Percentiles rank a stretch among this genome's conserved stretches.
Evolutionary conservation across 2,113 vertebrate genomes (phyloP).

Genomic region (Sula dactylatra): DNA sequence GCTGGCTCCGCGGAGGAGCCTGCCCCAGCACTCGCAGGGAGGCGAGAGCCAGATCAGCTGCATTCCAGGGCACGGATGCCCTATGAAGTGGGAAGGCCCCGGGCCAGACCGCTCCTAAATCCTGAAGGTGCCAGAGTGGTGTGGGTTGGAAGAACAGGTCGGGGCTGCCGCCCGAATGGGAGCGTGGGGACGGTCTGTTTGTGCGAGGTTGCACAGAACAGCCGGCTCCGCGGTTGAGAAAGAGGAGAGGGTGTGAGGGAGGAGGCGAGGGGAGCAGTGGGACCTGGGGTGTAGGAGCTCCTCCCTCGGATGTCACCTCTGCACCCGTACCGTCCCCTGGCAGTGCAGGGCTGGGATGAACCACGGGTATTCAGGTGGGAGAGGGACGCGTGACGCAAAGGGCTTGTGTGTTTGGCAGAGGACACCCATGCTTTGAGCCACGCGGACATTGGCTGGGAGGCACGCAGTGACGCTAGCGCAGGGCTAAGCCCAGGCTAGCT

Average conservation of each 20-base stretch:
- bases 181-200: neutral
- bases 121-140: conserved; percentile 14
- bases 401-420: neutral
- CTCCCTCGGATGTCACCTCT: neutral
- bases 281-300: neutral
- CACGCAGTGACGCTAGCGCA: rapidly evolving
- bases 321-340: rapidly evolving
- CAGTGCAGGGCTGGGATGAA: neutral
- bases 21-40: neutral
- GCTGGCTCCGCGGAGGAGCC: neutral
- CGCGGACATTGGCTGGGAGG: neutral
- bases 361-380: rapidly evolving
- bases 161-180: conserved; percentile 11
- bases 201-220: neutral
- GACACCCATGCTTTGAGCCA: neutral
- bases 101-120: conserved; percentile 43
- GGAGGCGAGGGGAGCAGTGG: neutral
- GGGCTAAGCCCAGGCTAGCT: neutral
- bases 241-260: neutral
- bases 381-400: neutral
- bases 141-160: conserved; percentile 55
- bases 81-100: conserved; percentile 49
- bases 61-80: conserved; percentile 56
- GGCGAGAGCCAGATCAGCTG: conserved; percentile 26
- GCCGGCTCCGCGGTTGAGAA: neutral